Percentiles rank a stretch among this genome's conserved stretches.
Evolutionary conservation across 2,888 invertebrate genomes (phyloP).

Genomic region (Lissocephala sabroskyi): DNA sequence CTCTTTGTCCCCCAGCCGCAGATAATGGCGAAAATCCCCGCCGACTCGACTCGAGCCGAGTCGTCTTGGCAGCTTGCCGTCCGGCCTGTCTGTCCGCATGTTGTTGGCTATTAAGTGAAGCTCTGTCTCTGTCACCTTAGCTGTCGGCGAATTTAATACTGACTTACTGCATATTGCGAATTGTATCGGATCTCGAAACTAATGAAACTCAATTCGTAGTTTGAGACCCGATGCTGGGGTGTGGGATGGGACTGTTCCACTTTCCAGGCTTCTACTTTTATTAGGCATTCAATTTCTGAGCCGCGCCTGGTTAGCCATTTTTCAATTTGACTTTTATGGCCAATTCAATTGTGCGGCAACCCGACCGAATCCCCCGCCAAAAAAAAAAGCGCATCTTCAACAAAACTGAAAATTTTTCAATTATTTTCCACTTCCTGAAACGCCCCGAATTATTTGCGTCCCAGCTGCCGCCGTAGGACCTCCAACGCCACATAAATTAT

Average conservation of each 20-base stretch:
- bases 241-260: too few species aligned
- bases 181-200: constrained; percentile 19
- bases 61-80: too few species aligned
- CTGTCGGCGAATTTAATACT: constrained; percentile 22
- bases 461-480: constrained; percentile 13
- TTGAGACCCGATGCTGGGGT: too few species aligned
- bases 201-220: constrained; percentile 41
- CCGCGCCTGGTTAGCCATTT: constrained; percentile 35
- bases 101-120: constrained; percentile 24
- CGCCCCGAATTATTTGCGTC: background rate
- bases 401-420: constrained; percentile 41
- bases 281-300: too few species aligned
- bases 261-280: too few species aligned
- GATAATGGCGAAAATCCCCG: constrained; percentile 9
- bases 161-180: too few species aligned
- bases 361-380: constrained; percentile 4
- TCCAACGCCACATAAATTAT: constrained; percentile 66
- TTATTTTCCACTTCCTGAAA: constrained; percentile 39
- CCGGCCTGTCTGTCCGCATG: background rate
- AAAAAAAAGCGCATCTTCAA: constrained; percentile 5
- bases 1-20: background rate
- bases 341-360: constrained; percentile 32
- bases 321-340: constrained; percentile 58
- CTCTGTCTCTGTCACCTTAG: constrained; percentile 7
- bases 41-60: background rate